A percentile compares a stretch with the other conserved stretches of the same genome.
phyloP scores from a whole-genome alignment of 2,797 vertebrate genomes.

The Neosilurus mollespiculum region DNA sequence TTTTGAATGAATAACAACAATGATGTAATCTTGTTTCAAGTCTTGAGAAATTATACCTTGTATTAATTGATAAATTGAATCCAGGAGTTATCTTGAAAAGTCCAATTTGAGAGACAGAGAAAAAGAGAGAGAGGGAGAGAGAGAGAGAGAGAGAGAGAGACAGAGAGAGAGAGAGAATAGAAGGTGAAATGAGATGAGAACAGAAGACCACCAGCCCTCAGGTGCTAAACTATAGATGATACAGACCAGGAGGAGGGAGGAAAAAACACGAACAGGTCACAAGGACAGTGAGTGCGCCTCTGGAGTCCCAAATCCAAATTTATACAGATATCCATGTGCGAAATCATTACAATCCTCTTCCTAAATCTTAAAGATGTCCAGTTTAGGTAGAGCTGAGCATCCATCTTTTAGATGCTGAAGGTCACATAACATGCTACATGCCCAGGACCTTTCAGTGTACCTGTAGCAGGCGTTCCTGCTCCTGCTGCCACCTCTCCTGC shows the following conservation, averaged over 20 bases:
- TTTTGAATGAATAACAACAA: no score
- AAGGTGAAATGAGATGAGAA: slow-evolving; percentile 5
- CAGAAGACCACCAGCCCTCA: not conserved
- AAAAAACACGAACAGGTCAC: not conserved
- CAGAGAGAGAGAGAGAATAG: not conserved
- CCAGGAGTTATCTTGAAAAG: not conserved
- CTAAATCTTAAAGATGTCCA: slow-evolving; percentile 1
- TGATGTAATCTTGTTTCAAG: not conserved
- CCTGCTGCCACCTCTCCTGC: slow-evolving; percentile 95
- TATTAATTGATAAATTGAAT: not conserved
- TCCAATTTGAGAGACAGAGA: not conserved
- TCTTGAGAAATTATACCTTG: not conserved
- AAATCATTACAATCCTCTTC: not conserved
- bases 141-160: not conserved
- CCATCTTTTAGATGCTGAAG: slow-evolving; percentile 7
- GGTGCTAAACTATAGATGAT: not conserved
- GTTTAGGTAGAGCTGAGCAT: not conserved
- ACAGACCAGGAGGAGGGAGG: not conserved
- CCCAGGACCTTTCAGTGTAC: slow-evolving; percentile 67
- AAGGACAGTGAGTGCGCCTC: slow-evolving; percentile 11
- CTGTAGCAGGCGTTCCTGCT: slow-evolving; percentile 95
- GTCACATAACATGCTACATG: slow-evolving; percentile 13
- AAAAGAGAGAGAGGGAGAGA: not conserved
- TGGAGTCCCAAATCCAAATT: not conserved
- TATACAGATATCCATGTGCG: not conserved